These are phyloP conservation scores for Oncorhynchus nerka DNA, from an alignment of 2,113 vertebrate genomes.

Conservation along the genomic window DNA sequence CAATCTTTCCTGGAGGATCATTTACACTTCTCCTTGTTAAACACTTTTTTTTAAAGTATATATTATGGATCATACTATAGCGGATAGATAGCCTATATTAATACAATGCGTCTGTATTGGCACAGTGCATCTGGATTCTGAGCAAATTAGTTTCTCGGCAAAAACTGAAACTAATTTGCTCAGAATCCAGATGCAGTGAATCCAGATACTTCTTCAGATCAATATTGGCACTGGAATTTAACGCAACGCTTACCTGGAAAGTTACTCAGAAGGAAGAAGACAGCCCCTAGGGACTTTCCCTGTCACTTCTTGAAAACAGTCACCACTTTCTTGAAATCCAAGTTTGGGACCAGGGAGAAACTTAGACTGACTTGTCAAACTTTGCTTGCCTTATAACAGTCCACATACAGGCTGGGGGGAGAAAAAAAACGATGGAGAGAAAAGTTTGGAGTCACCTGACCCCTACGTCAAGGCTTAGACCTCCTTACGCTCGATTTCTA, in stretches of 20 bases:
- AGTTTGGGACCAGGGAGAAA: constrained; percentile 53
- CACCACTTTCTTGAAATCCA: constrained; percentile 58
- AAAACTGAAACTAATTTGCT: no score
- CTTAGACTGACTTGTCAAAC: constrained; percentile 68
- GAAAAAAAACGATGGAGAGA: constrained; percentile 21
- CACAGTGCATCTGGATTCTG: not conserved
- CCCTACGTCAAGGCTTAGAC: constrained; percentile 60
- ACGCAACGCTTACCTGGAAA: constrained; percentile 53
- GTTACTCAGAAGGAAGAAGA: constrained; percentile 32
- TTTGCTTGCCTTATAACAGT: constrained; percentile 68
- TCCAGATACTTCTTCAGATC: not conserved
- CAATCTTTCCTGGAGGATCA: not conserved
- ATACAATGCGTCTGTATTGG: not conserved
- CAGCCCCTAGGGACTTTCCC: constrained; percentile 48
- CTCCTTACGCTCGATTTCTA: constrained; percentile 11
- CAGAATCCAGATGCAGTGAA: no score
- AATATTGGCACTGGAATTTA: not conserved
- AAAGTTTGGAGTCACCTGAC: constrained; percentile 67
- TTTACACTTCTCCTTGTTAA: not conserved
- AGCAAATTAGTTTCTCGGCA: not conserved
- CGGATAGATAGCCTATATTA: not conserved
- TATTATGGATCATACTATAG: not conserved
- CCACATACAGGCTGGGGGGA: constrained; percentile 27
- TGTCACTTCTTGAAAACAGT: constrained; percentile 31
- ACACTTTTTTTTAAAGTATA: not conserved